Evolutionary conservation across 2,888 invertebrate genomes (phyloP).

Genomic region (Aspidiotus rigidus): DNA sequence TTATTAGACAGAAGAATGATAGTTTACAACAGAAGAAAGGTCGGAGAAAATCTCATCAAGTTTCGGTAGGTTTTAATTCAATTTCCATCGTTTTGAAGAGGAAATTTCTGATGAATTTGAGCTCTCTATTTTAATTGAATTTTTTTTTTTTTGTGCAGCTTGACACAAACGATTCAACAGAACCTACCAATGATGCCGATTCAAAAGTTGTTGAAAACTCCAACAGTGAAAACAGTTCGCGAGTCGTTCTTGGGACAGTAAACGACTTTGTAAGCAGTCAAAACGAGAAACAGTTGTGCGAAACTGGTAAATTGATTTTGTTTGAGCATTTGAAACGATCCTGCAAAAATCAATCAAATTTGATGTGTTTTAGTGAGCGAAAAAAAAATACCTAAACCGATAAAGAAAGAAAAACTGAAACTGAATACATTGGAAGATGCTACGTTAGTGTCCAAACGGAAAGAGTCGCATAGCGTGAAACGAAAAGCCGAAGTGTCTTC

Average conservation of each 20-base stretch:
- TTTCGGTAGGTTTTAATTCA: neutral
- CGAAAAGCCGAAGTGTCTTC: slow-evolving; percentile 78
- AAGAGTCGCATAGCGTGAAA: slow-evolving; percentile 44
- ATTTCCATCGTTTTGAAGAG: too few species aligned
- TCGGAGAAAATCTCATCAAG: slow-evolving; percentile 46
- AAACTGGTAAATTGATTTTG: too few species aligned
- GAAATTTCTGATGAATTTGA: too few species aligned
- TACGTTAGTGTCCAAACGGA: slow-evolving; percentile 22
- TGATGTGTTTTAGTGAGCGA: too few species aligned
- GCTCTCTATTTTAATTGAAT: neutral
- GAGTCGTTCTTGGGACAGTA: too few species aligned
- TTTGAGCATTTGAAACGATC: too few species aligned
- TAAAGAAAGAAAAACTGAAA: too few species aligned
- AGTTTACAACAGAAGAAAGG: neutral
- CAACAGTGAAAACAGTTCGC: slow-evolving; percentile 37
- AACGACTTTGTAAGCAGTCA: too few species aligned
- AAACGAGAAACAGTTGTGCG: too few species aligned
- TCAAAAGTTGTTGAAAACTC: slow-evolving; percentile 18
- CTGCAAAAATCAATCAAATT: too few species aligned
- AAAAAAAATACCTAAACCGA: too few species aligned
- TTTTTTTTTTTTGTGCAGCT: slow-evolving; percentile 10
- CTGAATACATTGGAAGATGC: neutral
- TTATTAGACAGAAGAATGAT: neutral
- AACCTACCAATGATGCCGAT: slow-evolving; percentile 35
- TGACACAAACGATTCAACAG: slow-evolving; percentile 26